These are phyloP conservation scores for Heliconius nattereri DNA, from an alignment of 1,140 invertebrate species.

Conservation along the genomic window DNA sequence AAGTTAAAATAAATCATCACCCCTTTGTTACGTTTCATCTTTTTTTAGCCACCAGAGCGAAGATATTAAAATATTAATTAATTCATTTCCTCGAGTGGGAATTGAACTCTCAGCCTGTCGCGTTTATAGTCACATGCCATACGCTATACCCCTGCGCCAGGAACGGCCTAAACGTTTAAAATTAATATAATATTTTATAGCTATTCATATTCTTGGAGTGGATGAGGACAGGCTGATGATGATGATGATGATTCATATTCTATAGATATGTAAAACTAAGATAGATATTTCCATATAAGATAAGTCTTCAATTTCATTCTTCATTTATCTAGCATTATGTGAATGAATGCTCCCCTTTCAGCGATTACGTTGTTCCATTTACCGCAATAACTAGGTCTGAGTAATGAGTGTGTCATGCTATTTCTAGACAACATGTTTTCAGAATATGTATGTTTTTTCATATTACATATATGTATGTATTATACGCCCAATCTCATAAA, in stretches of 20 bases:
- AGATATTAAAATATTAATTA: too few species aligned
- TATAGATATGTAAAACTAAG: neutral
- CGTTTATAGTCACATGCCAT: too few species aligned
- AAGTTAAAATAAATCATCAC: too few species aligned
- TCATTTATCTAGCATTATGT: constrained; percentile 30
- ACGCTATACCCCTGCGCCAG: too few species aligned
- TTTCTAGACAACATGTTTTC: constrained; percentile 16
- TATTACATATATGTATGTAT: neutral
- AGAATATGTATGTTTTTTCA: neutral
- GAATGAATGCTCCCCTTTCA: constrained; percentile 34
- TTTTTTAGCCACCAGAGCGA: too few species aligned
- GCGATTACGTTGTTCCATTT: constrained; percentile 39
- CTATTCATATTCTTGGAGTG: too few species aligned
- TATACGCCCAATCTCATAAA: too few species aligned
- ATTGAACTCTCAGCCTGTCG: too few species aligned
- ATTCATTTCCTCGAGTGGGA: too few species aligned
- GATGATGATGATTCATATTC: too few species aligned
- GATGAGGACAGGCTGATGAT: too few species aligned
- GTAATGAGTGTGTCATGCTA: constrained; percentile 25
- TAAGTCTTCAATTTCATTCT: constrained; percentile 14
- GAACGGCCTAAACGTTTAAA: neutral
- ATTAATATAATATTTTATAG: neutral
- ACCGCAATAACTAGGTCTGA: constrained; percentile 40
- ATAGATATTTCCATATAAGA: neutral
- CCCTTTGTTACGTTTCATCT: too few species aligned